Percentiles rank a stretch among this genome's conserved stretches.
Conservation (phyloP, 2,113 vertebrate genomes). For the Rhea americana region DNA sequence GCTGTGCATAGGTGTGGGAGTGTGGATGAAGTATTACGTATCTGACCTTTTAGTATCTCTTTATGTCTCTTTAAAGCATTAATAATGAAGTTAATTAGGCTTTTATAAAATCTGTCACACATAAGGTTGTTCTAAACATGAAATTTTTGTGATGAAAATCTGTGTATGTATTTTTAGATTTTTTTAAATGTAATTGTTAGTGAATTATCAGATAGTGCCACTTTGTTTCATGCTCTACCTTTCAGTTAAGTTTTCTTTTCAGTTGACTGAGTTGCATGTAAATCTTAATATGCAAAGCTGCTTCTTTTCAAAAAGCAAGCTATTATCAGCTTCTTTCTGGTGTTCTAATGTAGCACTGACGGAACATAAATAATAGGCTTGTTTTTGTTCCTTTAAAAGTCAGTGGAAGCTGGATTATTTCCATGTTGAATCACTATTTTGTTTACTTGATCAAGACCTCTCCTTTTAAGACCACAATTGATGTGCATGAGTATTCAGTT, state of each 20-base stretch:
- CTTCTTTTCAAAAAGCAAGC: neutral
- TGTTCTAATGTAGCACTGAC: neutral
- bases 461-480: slow-evolving; percentile 21
- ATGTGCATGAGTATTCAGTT: fast-evolving
- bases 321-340: neutral
- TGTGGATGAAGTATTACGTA: fast-evolving
- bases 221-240: neutral
- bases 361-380: neutral
- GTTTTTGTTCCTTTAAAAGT: neutral
- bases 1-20: fast-evolving
- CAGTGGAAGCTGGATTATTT: neutral
- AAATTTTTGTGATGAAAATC: neutral
- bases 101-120: neutral
- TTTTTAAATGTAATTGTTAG: neutral
- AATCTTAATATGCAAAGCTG: neutral
- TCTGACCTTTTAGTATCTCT: neutral
- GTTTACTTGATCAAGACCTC: neutral
- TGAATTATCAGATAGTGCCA: neutral
- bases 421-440: neutral
- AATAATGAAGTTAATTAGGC: neutral
- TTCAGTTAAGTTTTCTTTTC: neutral
- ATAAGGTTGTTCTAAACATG: neutral
- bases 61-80: neutral
- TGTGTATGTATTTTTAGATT: neutral
- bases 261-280: neutral